Evolutionary conservation across 1,140 invertebrate genomes (phyloP).

Genomic region (Kradibia gibbosae): DNA sequence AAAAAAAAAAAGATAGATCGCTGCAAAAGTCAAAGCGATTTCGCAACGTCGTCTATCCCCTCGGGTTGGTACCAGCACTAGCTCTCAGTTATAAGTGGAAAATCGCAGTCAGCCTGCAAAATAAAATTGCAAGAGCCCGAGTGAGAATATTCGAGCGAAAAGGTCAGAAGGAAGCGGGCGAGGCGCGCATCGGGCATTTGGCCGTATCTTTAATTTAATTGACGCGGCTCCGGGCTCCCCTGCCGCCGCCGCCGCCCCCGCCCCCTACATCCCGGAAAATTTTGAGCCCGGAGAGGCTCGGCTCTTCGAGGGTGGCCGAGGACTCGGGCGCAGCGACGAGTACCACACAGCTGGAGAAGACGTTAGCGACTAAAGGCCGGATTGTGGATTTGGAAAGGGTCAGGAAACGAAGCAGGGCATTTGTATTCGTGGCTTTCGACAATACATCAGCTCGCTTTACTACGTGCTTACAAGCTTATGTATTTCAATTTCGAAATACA

Average conservation of each 20-base stretch:
- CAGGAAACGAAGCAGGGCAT: constrained; percentile 3
- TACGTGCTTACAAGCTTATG: constrained; percentile 52
- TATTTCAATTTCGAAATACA: too few relatives aligned
- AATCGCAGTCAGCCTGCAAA: too few relatives aligned
- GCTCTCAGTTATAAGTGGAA: too few relatives aligned
- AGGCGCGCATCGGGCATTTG: not conserved
- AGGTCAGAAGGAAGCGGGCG: not conserved
- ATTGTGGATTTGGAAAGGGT: not conserved
- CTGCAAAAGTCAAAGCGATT: not conserved
- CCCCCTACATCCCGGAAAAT: not conserved
- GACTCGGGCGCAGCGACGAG: constrained; percentile 67
- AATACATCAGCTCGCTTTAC: constrained; percentile 25
- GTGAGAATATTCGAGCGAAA: not conserved
- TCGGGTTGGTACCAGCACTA: too few relatives aligned
- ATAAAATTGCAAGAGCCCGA: too few relatives aligned
- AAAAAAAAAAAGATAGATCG: not conserved
- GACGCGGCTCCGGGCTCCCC: not conserved
- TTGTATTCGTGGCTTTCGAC: constrained; percentile 27
- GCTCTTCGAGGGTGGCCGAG: constrained; percentile 67
- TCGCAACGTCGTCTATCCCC: too few relatives aligned
- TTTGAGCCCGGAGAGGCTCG: constrained; percentile 21
- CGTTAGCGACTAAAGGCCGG: not conserved
- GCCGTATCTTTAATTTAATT: constrained; percentile 16
- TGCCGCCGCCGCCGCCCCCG: not conserved
- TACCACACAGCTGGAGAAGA: constrained; percentile 65